Evolutionary conservation across 2,113 vertebrate species (phyloP).

Genomic region (Tachysurus vachellii): DNA sequence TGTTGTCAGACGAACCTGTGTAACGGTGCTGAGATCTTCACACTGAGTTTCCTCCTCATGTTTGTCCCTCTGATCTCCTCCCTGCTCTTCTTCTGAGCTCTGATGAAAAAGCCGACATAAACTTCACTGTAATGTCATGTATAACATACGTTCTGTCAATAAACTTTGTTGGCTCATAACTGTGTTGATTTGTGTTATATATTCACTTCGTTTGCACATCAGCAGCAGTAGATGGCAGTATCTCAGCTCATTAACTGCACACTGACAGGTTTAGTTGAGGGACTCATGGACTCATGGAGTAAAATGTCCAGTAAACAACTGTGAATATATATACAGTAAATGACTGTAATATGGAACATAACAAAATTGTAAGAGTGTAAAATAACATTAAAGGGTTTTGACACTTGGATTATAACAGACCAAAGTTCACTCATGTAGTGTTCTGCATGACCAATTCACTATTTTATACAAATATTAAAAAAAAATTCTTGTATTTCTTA

Average conservation of each 20-base stretch:
- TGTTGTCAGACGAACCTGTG: slow-evolving; percentile 63
- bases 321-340: slow-evolving; percentile 39
- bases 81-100: slow-evolving; percentile 47
- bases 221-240: too few species aligned
- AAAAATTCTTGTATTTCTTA: too few species aligned
- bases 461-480: too few species aligned
- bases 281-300: too few species aligned
- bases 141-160: neutral
- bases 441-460: neutral
- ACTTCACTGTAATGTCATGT: neutral
- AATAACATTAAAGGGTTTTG: too few species aligned
- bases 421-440: neutral
- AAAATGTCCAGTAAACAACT: slow-evolving; percentile 54
- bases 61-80: slow-evolving; percentile 44
- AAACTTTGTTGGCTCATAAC: neutral
- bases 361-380: too few species aligned
- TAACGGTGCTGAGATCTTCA: slow-evolving; percentile 43
- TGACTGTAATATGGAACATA: too few species aligned
- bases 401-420: neutral
- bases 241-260: too few species aligned
- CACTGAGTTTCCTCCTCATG: slow-evolving; percentile 54
- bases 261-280: too few species aligned
- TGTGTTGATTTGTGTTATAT: neutral
- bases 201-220: too few species aligned
- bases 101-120: neutral